Percentiles rank a stretch among this genome's conserved stretches.
These are phyloP conservation scores for Cetonia aurata DNA, from an alignment of 2,888 invertebrate species.

Conservation along the genomic window DNA sequence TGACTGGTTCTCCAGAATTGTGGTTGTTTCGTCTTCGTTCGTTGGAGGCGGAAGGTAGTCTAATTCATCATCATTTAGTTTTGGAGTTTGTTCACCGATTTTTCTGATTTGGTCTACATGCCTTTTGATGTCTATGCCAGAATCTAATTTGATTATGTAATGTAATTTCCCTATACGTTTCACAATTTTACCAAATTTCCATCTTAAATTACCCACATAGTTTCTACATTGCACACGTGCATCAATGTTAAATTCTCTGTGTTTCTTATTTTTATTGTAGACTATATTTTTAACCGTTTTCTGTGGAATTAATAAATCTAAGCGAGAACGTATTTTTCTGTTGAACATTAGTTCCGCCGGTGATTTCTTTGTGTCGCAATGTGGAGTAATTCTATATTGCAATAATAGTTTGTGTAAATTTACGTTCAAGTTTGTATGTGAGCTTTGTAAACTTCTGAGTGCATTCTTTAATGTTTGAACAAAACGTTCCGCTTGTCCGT, in stretches of 20 bases:
- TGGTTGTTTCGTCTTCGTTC: no score
- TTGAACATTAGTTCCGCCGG: conserved; percentile 50
- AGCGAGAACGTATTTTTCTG: conserved; percentile 42
- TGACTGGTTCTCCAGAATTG: no score
- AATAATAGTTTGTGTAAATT: conserved; percentile 34
- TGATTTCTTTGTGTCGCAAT: conserved; percentile 47
- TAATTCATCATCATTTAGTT: no score
- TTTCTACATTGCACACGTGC: conserved; percentile 3
- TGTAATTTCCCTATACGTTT: conserved; percentile 22
- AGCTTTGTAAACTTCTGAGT: conserved; percentile 7
- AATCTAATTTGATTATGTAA: conserved; percentile 24
- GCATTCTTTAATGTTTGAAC: conserved; percentile 43
- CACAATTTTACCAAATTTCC: conserved; percentile 9
- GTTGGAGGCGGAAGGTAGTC: no score
- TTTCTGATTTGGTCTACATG: conserved; percentile 5
- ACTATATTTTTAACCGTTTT: background rate
- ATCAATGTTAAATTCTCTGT: background rate
- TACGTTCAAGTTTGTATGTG: conserved; percentile 4
- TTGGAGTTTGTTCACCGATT: background rate
- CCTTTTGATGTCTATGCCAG: background rate
- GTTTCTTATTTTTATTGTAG: background rate
- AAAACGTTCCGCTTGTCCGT: conserved; percentile 46
- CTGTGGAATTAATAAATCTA: conserved; percentile 26
- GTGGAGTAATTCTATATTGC: conserved; percentile 37
- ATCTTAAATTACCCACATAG: conserved; percentile 7